A percentile compares a stretch with the other conserved stretches of the same genome.
Evolutionary conservation across 2,888 invertebrate species (phyloP).

Genomic region (Drosophila kambysellisi): DNA sequence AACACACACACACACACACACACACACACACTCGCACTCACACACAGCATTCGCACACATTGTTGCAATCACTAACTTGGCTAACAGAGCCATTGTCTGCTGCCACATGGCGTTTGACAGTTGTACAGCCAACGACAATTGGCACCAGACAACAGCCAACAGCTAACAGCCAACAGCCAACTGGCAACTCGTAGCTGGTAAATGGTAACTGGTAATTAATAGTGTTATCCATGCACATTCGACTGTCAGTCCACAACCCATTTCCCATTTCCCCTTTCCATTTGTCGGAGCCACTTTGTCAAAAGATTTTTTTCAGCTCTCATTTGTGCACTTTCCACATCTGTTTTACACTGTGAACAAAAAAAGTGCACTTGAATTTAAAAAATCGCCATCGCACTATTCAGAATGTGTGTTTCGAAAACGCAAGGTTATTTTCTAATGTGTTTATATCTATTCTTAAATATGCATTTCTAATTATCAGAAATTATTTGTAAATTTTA

Average conservation of each 20-base stretch:
- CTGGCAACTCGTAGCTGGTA: conserved; percentile 24
- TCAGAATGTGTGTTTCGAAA: background rate
- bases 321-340: conserved; percentile 29
- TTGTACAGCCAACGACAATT: conserved; percentile 13
- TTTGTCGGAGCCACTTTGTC: conserved; percentile 24
- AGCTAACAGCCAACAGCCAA: conserved; percentile 4
- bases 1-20: conserved; percentile 22
- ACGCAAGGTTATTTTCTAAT: no score
- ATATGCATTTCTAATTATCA: background rate
- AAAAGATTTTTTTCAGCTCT: conserved; percentile 62
- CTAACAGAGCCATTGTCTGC: conserved; percentile 48
- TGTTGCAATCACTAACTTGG: conserved; percentile 51
- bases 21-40: background rate
- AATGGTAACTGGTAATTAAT: conserved; percentile 34
- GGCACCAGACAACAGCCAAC: conserved; percentile 23
- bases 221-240: conserved; percentile 28
- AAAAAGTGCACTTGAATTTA: background rate
- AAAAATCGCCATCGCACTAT: background rate
- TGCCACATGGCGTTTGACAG: conserved; percentile 69
- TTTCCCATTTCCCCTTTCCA: background rate
- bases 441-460: no score
- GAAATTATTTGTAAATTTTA: background rate
- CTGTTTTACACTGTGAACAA: background rate
- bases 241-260: conserved; percentile 16
- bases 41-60: conserved; percentile 23